Conservation (phyloP, 2,888 invertebrate species). For the Clitarchus hookeri region DNA sequence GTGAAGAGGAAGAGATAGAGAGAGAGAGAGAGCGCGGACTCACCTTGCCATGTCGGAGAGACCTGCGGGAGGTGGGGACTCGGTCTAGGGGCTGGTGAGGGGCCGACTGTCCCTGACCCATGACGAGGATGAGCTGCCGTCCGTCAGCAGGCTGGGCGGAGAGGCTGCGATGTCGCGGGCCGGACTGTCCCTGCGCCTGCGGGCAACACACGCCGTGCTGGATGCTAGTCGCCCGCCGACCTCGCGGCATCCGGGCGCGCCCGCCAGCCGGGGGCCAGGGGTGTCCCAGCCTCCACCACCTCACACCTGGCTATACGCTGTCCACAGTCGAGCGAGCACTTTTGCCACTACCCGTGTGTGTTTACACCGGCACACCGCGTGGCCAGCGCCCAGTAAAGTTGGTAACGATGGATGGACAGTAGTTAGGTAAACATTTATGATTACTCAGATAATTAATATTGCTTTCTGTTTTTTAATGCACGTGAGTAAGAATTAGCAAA, state of each 20-base stretch:
- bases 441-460: too few relatives aligned
- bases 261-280: not conserved
- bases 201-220: not conserved
- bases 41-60: conserved; percentile 53
- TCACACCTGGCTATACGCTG: too few relatives aligned
- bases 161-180: not conserved
- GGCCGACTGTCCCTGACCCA: conserved; percentile 85
- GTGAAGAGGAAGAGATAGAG: too few relatives aligned
- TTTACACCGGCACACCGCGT: too few relatives aligned
- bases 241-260: not conserved
- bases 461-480: too few relatives aligned
- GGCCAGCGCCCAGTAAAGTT: too few relatives aligned
- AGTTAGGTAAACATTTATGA: too few relatives aligned
- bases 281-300: not conserved
- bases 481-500: too few relatives aligned
- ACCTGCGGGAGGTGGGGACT: conserved; percentile 59
- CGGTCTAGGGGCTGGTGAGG: conserved; percentile 78
- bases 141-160: too few relatives aligned
- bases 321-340: too few relatives aligned
- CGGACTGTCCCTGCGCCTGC: not conserved
- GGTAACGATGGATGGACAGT: too few relatives aligned
- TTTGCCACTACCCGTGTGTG: too few relatives aligned
- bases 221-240: not conserved
- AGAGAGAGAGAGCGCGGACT: not conserved
- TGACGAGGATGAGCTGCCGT: conserved; percentile 48